These are phyloP conservation scores for Volucella bombylans DNA, from an alignment of 2,888 invertebrate species.

Conservation along the genomic window DNA sequence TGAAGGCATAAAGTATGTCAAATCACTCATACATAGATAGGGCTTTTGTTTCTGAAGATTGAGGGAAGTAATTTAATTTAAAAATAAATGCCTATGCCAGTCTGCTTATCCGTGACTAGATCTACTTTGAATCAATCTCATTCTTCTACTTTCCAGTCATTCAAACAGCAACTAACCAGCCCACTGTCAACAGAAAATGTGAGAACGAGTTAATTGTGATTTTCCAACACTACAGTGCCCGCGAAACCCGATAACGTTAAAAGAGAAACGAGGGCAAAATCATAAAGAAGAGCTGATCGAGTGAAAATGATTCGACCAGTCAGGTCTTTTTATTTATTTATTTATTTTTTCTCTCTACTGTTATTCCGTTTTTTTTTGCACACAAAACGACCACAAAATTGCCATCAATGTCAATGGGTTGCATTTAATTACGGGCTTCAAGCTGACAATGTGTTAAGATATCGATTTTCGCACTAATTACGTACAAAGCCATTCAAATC, in stretches of 20 bases:
- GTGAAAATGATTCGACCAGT: constrained; percentile 44
- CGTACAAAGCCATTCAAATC: neutral
- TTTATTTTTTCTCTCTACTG: constrained; percentile 12
- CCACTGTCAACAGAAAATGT: no score
- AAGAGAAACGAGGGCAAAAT: constrained; percentile 48
- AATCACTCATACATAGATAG: no score
- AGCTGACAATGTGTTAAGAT: neutral
- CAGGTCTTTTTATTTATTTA: constrained; percentile 3
- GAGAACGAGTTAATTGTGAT: neutral
- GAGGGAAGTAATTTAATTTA: no score
- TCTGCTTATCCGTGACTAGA: no score
- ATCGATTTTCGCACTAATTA: neutral
- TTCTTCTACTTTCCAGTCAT: no score
- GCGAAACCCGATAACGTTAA: constrained; percentile 22
- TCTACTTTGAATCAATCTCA: no score
- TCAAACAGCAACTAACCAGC: no score
- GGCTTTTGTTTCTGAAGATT: no score
- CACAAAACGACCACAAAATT: neutral
- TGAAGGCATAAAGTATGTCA: no score
- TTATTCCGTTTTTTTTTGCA: neutral
- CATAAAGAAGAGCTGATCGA: constrained; percentile 40
- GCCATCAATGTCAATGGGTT: constrained; percentile 24
- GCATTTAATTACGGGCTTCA: neutral
- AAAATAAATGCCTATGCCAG: no score
- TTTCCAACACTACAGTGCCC: constrained; percentile 5